These are phyloP conservation scores for Ispidina lecontei DNA, from an alignment of 2,797 vertebrate species.

Conservation along the genomic window DNA sequence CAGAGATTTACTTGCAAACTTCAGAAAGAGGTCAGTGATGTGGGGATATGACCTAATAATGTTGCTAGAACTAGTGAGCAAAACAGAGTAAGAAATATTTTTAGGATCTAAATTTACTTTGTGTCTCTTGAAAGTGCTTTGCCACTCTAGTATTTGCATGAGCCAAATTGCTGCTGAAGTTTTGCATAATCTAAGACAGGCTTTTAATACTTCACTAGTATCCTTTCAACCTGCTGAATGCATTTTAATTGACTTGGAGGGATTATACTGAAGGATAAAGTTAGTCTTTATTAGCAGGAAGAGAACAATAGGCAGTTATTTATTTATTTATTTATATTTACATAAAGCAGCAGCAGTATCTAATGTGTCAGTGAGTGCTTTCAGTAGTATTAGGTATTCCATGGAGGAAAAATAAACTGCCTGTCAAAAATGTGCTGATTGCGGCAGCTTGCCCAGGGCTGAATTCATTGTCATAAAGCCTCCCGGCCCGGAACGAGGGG, in stretches of 20 bases:
- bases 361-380: slow-evolving; percentile 9
- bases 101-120: background rate
- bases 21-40: background rate
- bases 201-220: background rate
- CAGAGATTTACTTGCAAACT: background rate
- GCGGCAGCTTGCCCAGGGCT: slow-evolving; percentile 41
- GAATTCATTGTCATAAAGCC: slow-evolving; percentile 63
- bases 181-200: slow-evolving; percentile 42
- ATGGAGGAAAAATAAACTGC: slow-evolving; percentile 10
- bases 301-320: slow-evolving; percentile 5
- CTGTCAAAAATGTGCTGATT: slow-evolving; percentile 65
- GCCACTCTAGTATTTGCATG: background rate
- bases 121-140: background rate
- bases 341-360: background rate
- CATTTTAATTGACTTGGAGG: slow-evolving; percentile 11
- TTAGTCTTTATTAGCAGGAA: slow-evolving; percentile 24
- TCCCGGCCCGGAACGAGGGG: slow-evolving; percentile 33
- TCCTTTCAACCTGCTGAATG: background rate
- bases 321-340: slow-evolving; percentile 13
- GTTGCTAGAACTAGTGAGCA: background rate
- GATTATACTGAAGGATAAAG: slow-evolving; percentile 53
- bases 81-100: background rate
- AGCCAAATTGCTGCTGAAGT: background rate
- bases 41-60: background rate
- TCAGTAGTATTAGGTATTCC: slow-evolving; percentile 9